phyloP scores from a whole-genome alignment of 1,140 invertebrate species.

The Papilio polytes region DNA sequence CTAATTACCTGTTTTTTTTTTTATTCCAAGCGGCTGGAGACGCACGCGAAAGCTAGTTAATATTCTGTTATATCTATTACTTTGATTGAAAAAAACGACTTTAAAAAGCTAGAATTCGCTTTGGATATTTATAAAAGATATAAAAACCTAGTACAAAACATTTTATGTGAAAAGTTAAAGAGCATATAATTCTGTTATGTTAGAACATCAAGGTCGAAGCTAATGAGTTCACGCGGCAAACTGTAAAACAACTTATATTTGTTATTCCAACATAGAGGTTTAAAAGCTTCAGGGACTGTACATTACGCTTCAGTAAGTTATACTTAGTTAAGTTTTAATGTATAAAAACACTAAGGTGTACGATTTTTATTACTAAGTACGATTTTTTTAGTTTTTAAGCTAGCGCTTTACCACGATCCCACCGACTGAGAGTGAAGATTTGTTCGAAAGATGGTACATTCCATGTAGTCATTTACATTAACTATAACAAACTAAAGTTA shows the following conservation, averaged over 20 bases:
- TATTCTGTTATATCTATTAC: too few species aligned
- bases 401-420: too few species aligned
- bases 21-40: too few species aligned
- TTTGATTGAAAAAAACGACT: too few species aligned
- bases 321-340: not conserved
- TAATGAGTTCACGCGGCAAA: conserved; percentile 6
- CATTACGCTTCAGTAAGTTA: not conserved
- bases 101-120: not conserved
- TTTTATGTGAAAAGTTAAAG: not conserved
- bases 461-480: not conserved
- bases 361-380: not conserved
- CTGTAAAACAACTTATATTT: not conserved
- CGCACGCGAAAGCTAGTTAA: too few species aligned
- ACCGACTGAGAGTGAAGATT: too few species aligned
- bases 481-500: too few species aligned
- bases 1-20: too few species aligned
- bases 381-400: too few species aligned
- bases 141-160: too few species aligned
- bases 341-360: not conserved
- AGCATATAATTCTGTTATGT: not conserved
- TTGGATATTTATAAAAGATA: too few species aligned
- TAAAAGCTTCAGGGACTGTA: conserved; percentile 3
- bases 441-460: too few species aligned
- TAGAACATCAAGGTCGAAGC: not conserved
- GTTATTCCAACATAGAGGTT: conserved; percentile 12